Percentiles rank a stretch among this genome's conserved stretches.
Conservation (phyloP, 2,888 invertebrate species). For the Gisinianus flammeolus region DNA sequence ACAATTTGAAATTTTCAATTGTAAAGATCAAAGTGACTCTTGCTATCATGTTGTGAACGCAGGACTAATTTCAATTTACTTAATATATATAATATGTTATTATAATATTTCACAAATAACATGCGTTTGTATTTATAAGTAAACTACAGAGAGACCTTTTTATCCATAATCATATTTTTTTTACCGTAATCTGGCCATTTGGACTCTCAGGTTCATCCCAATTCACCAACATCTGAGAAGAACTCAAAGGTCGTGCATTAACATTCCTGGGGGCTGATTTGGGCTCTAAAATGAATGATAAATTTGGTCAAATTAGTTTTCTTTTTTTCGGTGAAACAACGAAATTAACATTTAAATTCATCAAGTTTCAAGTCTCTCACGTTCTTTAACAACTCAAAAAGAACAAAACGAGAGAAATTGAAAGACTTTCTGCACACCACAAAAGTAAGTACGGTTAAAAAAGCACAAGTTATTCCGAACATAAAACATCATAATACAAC, state of each 20-base stretch:
- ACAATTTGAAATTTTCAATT: no score
- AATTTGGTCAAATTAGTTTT: neutral
- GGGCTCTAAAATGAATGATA: slow-evolving; percentile 73
- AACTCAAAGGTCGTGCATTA: slow-evolving; percentile 89
- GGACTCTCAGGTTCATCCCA: slow-evolving; percentile 98
- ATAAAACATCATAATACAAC: no score
- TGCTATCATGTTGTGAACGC: no score
- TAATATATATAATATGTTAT: no score
- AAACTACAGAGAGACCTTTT: no score
- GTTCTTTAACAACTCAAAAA: neutral
- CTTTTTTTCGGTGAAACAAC: neutral
- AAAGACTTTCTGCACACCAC: no score
- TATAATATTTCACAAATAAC: no score
- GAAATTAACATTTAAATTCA: neutral
- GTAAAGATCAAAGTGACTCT: no score
- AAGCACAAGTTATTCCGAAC: no score
- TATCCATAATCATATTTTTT: neutral
- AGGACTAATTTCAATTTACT: no score
- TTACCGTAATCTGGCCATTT: slow-evolving; percentile 95
- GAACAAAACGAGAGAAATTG: neutral
- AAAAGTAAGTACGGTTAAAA: no score
- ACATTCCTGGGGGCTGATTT: slow-evolving; percentile 94
- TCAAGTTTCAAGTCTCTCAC: neutral
- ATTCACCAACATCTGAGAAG: slow-evolving; percentile 95
- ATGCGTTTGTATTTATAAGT: neutral